Base-by-base conservation (phyloP, 2,113 vertebrate genomes). In the Podilymbus podiceps region DNA sequence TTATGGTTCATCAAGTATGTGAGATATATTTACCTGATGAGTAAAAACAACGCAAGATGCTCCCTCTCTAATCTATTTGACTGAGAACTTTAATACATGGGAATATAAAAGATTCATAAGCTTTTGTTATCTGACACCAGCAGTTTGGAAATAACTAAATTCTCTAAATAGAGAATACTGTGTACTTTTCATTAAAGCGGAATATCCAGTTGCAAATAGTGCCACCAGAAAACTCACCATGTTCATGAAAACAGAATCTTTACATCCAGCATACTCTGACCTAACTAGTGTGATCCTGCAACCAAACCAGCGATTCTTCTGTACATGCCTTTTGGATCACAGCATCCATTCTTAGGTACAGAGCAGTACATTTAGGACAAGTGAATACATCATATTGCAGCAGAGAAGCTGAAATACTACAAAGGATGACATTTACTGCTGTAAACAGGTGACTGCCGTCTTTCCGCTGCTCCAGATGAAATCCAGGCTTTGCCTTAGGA, bases 51-150 rank as follows among this genome's bases (percentile, higher is more conserved):
- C 18, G 72, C 21, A 63, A 75, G 53, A 74, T 73, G 10, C 13
- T 88, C 30, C 30, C 30, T 75, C 92, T 75, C 23, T 88, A 76
- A 52, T 4, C 11, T 85, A 16, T 72, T 89, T 77, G 40, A 76
- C 21, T 60, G 38, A 77, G 50, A 93, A 90, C 14, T 95, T 96
- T 95, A 68, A 96, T 92, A 59, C 67, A 79, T 4, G 1, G 24
- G 11, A 75, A 66, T 68, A 95, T 95, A 83, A 98, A 97, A 90
- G 31, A 97, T 93, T 93, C 58, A 94, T 94, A 83, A 73, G 53
- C 30, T 89, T 67, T 93, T 72, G 46, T 80, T 94, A 92, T 94
- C 71, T 62, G 91, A 96, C 64, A 91, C 53, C 55, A 86, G n/a
- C 56, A 80, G 58, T 81, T 94, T 68, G 89, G 71, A 96, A 95